Evolutionary conservation across 1,140 invertebrate genomes (phyloP), one percentile per base, ranked within the genome.

Genomic region (Periplaneta americana): DNA sequence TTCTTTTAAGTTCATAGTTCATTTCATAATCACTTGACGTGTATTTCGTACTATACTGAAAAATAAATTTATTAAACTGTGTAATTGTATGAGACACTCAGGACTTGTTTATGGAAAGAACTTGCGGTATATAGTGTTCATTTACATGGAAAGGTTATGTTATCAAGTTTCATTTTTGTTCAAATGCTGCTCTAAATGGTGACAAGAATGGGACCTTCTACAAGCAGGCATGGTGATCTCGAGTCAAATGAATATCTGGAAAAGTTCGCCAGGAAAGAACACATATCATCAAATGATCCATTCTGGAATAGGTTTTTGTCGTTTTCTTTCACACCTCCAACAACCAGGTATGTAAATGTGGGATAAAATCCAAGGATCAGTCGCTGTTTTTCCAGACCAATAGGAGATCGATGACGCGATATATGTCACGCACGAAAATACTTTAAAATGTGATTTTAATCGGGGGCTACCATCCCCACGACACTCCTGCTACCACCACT

Each of bases 221-320:
- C 96, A 82, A 97, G 95, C 88, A 93, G 92, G 85, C 93, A 96
- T 85, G 93, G 92, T 80, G 95, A 98, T 85, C 89, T 98, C 80
- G 91, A 93, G 74, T 91, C 91, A 80, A 99, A 98, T 91, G 93
- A 95, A 84, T 93, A 95, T 85, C 88, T 99, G 36, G 89, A 91
- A 80, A 90, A 91, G 79, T 96, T 99, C 86, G 94, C 94, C 83
- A 93, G 95, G 0, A 92, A 92, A 75, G 93, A 96, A 83, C 86
- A 93, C 18, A 95, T 99, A 84, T 91, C 93, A n/a, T 90, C 92
- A 33, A 97, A 97, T 89, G 96, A 98, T 89, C 93, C 94, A 17
- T 98, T 97, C 87, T 99, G 98, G 98, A 97, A 97, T 87, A 93
- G 94, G 83, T 91, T 99, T 79, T 89, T 99, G 18, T 96, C 97